These are phyloP conservation scores for Luidia sarsii DNA, from an alignment of 53 echinoderm and acorn worm genomes.

Conservation along the genomic window DNA sequence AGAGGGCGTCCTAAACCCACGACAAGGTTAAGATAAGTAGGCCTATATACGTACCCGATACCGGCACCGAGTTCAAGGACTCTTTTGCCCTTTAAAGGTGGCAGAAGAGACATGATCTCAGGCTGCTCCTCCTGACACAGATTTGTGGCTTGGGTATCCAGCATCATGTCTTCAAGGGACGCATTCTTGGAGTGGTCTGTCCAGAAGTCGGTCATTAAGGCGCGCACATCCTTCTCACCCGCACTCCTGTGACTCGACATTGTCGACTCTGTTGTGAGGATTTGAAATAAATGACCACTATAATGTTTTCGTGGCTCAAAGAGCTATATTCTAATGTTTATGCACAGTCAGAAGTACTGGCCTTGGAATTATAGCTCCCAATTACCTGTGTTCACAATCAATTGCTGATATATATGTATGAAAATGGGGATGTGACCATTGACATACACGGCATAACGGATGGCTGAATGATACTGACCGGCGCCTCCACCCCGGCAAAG, in stretches of 20 bases:
- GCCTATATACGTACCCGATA: slow-evolving; percentile 90
- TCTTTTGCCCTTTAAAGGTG: slow-evolving; percentile 76
- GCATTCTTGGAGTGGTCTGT: slow-evolving; percentile 72
- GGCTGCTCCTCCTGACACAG: slow-evolving; percentile 69
- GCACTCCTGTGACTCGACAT: not conserved
- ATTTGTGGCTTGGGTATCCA: slow-evolving; percentile 68
- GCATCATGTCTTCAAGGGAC: slow-evolving; percentile 93
- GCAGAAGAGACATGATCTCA: slow-evolving; percentile 82
- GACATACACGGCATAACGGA: too few relatives aligned
- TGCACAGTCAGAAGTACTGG: too few relatives aligned
- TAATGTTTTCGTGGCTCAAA: too few relatives aligned
- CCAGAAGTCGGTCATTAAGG: slow-evolving; percentile 81
- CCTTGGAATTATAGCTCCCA: too few relatives aligned
- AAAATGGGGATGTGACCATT: too few relatives aligned
- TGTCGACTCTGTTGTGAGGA: slow-evolving; percentile 10
- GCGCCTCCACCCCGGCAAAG: too few relatives aligned
- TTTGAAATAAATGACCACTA: not conserved
- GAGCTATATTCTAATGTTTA: too few relatives aligned
- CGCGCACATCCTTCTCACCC: not conserved
- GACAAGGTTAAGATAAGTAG: too few relatives aligned
- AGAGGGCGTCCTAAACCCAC: too few relatives aligned
- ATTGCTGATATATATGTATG: too few relatives aligned
- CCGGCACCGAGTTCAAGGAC: slow-evolving; percentile 95
- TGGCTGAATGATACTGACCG: too few relatives aligned
- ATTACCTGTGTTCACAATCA: too few relatives aligned